Base-by-base conservation (phyloP, 2,113 vertebrate genomes). In the pig (Sus scrofa) region DNA sequence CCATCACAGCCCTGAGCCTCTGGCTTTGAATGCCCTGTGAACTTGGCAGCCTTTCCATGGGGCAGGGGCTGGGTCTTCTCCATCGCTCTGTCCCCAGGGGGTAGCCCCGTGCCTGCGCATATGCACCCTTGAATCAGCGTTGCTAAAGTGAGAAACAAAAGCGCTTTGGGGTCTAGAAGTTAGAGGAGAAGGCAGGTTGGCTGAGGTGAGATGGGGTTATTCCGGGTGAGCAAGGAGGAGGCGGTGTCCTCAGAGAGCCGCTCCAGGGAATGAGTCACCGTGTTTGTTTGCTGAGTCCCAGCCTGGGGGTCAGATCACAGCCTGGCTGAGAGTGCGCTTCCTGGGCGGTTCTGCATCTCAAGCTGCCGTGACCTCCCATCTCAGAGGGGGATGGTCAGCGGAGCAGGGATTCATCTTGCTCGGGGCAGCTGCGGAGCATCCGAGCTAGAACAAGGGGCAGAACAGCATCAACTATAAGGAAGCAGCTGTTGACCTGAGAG, bases 401-500 rank as follows among this genome's bases (percentile, higher is more conserved):
- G 32, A 90, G 30, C 3, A 50, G 75, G 68, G 71, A 92, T 89
- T 30, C 0, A 67, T 68, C 62, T 74, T 86, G 3, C 30, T 87
- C 26, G 10, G 6, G 11, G 15, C 0, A 1, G 22, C 39, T 83
- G 34, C 32, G 44, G 52, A 30, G 39, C 3, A 7, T n/a, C 3
- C 0, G 14, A 52, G 14, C 12, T 34, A 58, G 78, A 91, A 65
- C n/a, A 86, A 56, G 7, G n/a, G 18, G 37, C 52, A 87, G 63
- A n/a, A 86, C 52, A 83, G 6, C 63, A 73, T 19, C 52, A 4
- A 7, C 44, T 52, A 5, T 6, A 7, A 56, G 44, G 84, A 91
- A 84, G 75, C 34, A 70, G 68, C 52, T 86, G 30, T 22, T 95
- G 86, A 90, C 70, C 92, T 6, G 32, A 92, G 74, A 79, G 68